These are phyloP conservation scores for Platerodrilus igneus DNA, from an alignment of 2,888 invertebrate genomes.

Conservation along the genomic window DNA sequence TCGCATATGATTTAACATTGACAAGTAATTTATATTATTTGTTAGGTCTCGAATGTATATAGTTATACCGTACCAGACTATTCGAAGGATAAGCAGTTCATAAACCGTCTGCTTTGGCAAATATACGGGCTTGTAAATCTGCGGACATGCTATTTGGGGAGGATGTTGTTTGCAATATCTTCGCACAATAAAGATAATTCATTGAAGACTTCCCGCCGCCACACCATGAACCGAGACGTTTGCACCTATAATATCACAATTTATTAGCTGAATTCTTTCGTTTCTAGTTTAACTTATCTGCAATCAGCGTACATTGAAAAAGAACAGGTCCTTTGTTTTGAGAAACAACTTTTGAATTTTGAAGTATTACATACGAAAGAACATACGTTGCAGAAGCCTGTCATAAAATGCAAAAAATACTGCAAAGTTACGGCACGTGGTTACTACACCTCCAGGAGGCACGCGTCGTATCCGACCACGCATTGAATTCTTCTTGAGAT, in stretches of 20 bases:
- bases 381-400: constrained; percentile 21
- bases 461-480: constrained; percentile 23
- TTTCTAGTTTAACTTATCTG: constrained; percentile 32
- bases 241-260: constrained; percentile 24
- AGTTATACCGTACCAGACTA: constrained; percentile 19
- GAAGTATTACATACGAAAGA: constrained; percentile 26
- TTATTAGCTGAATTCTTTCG: constrained; percentile 25
- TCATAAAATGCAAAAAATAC: constrained; percentile 17
- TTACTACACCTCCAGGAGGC: constrained; percentile 23
- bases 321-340: constrained; percentile 25
- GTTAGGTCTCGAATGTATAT: constrained; percentile 18
- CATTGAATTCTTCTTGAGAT: no score
- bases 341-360: constrained; percentile 23
- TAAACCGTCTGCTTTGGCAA: constrained; percentile 26
- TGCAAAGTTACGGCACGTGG: constrained; percentile 20
- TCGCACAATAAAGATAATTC: constrained; percentile 26
- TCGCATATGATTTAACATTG: constrained; percentile 27
- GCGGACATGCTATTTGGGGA: constrained; percentile 25
- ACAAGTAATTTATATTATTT: constrained; percentile 28
- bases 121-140: constrained; percentile 28
- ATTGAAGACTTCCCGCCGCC: constrained; percentile 20
- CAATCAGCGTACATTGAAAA: constrained; percentile 31
- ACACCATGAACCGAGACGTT: constrained; percentile 18
- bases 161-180: constrained; percentile 22
- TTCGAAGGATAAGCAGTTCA: constrained; percentile 20